Conservation (phyloP, 2,888 invertebrate genomes). For the Chromoteleia sp. region DNA sequence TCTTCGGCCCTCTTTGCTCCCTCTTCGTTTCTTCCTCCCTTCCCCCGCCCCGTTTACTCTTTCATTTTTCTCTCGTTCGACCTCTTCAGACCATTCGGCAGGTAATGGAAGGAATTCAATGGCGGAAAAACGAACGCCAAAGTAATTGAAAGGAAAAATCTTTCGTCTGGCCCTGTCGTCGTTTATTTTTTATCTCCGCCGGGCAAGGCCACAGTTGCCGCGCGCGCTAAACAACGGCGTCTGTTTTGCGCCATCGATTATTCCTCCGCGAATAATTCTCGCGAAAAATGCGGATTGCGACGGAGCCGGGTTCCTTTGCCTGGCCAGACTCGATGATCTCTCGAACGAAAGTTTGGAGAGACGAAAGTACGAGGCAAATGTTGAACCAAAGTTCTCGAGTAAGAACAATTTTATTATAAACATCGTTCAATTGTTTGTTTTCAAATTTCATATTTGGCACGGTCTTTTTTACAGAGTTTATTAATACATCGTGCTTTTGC, state of each 20-base stretch:
- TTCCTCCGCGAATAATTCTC: slow-evolving; percentile 29
- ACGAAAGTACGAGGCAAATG: too few species aligned
- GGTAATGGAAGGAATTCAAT: slow-evolving; percentile 48
- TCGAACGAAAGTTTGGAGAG: not conserved
- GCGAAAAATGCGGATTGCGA: slow-evolving; percentile 35
- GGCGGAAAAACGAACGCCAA: slow-evolving; percentile 42
- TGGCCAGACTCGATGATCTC: slow-evolving; percentile 9
- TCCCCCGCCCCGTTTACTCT: not conserved
- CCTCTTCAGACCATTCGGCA: slow-evolving; percentile 39
- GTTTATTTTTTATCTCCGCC: slow-evolving; percentile 9
- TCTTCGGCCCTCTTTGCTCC: not conserved
- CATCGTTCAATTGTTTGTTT: too few species aligned
- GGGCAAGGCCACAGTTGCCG: slow-evolving; percentile 19
- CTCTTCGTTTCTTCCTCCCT: not conserved
- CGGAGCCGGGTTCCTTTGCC: not conserved
- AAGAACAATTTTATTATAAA: too few species aligned
- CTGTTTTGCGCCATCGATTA: slow-evolving; percentile 48
- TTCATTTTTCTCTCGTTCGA: slow-evolving; percentile 50
- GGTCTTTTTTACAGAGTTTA: too few species aligned
- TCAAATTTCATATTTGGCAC: too few species aligned
- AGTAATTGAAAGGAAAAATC: slow-evolving; percentile 63
- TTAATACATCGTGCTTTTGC: too few species aligned
- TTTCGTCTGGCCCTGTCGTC: slow-evolving; percentile 26
- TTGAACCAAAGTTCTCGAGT: too few species aligned
- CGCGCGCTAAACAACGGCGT: slow-evolving; percentile 30